Percentiles rank a stretch among this genome's conserved stretches.
These are phyloP conservation scores for Theretra japonica DNA, from an alignment of 2,888 invertebrate genomes.

Conservation along the genomic window DNA sequence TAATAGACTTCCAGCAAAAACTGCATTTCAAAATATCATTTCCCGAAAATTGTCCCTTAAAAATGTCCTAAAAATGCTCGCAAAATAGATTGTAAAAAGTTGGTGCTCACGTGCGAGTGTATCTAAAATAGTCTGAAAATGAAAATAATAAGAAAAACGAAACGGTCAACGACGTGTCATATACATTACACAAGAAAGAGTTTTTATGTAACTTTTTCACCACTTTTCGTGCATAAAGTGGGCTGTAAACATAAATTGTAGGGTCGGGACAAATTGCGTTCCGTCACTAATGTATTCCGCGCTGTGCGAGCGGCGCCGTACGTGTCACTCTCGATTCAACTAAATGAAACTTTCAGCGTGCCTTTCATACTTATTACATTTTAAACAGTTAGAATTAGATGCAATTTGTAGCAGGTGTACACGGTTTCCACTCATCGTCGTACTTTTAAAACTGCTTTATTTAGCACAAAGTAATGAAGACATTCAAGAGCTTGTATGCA, in stretches of 20 bases:
- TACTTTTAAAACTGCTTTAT: neutral
- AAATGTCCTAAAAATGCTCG: no score
- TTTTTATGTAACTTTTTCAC: conserved; percentile 61
- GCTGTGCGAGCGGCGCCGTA: conserved; percentile 60
- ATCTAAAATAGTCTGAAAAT: neutral
- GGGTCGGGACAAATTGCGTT: conserved; percentile 77
- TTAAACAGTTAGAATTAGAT: conserved; percentile 68
- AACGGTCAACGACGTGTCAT: neutral
- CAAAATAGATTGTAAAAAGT: no score
- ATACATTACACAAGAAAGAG: conserved; percentile 11
- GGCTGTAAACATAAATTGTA: conserved; percentile 76
- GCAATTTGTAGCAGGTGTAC: conserved; percentile 54
- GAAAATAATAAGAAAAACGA: neutral
- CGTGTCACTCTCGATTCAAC: conserved; percentile 64
- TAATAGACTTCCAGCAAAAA: no score
- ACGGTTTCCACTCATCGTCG: conserved; percentile 34
- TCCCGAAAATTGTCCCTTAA: no score
- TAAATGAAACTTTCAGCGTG: conserved; percentile 69
- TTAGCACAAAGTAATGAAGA: conserved; percentile 2
- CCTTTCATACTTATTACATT: conserved; percentile 64
- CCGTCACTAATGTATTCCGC: conserved; percentile 70
- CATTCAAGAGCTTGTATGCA: conserved; percentile 11
- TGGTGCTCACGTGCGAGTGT: neutral
- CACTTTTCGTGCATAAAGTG: conserved; percentile 70
- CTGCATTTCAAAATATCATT: no score